Base-by-base conservation (phyloP, 1,140 invertebrate genomes). In the Adoxophyes honmai region DNA sequence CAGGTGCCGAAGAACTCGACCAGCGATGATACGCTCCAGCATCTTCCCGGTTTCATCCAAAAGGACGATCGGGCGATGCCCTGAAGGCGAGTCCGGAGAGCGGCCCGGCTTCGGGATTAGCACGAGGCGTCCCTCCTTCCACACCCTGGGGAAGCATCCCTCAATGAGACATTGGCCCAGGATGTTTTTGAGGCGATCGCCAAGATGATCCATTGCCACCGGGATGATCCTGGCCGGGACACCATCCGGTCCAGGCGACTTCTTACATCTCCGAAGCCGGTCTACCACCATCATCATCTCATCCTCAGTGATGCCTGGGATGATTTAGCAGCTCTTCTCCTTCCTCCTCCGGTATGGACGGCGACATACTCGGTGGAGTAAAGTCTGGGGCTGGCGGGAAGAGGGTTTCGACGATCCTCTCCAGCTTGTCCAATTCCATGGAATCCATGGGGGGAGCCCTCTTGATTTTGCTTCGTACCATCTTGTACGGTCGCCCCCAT, bases 401-500 rank as follows among this genome's bases (percentile, higher is more conserved):
- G 1, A 36, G 8, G 34, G 3, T 9, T 11, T 36, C 34, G 1
- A 36, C n/a, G 1, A 36, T 9, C n/a, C 34, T 11, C 3, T 36
- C 34, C 3, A 36, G 34, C 3, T 1, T 3, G 3, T 10, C 34
- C 3, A 9, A 1, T 6, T 61, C 44, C 4, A 67, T n/a, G 6
- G 59, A 60, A 34, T 65, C 60, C 7, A 72, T 39, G 2, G 64
- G 59, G 0, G 69, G 66, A 3, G 55, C 60, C 55, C 52, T 35
- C 5, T 60, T 28, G 4, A 74, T 38, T 11, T 68, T 64, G 0
- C 39, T 56, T 18, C 70, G 59, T 0, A 70, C 68, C 8, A 66
- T 44, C 8, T 55, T 62, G 21, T 76, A 78, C 0, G 70, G 68
- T 11, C 64, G 65, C 0, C 73, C 78, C 76, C 71, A 82, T 0